phyloP scores from a whole-genome alignment of 2,113 vertebrate genomes.

The Cervus canadensis region DNA sequence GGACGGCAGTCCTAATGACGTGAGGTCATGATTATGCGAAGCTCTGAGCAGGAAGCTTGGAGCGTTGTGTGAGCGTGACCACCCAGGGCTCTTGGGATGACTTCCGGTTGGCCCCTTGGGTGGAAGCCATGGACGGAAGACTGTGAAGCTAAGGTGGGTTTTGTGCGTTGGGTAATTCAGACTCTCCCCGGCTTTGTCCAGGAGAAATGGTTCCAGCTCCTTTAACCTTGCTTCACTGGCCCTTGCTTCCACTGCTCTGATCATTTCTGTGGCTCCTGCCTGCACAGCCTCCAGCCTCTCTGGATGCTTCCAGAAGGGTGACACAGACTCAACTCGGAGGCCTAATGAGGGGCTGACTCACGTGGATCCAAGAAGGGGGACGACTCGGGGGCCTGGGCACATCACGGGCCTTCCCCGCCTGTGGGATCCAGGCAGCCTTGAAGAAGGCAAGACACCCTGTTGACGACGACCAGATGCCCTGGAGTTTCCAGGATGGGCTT shows the following conservation, averaged over 20 bases:
- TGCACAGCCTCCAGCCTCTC: conserved; percentile 33
- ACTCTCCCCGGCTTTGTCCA: neutral
- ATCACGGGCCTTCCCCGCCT: conserved; percentile 29
- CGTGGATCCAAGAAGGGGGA: fast-evolving
- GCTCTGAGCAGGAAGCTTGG: neutral
- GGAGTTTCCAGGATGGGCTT: neutral
- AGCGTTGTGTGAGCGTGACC: fast-evolving
- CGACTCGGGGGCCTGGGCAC: neutral
- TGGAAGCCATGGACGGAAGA: too few relatives aligned
- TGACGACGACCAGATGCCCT: conserved; percentile 57
- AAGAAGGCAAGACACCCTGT: neutral
- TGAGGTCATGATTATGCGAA: fast-evolving
- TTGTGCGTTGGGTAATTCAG: neutral
- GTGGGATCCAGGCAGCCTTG: conserved; percentile 36
- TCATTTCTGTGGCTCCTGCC: conserved; percentile 23
- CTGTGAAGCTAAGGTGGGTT: fast-evolving
- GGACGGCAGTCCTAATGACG: fast-evolving
- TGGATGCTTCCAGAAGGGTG: neutral
- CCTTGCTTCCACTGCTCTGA: conserved; percentile 24
- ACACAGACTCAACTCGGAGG: conserved; percentile 1
- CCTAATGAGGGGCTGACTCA: conserved; percentile 34
- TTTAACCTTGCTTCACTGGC: neutral
- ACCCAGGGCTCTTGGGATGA: fast-evolving
- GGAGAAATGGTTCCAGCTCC: neutral
- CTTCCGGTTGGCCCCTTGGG: neutral